phyloP scores from a whole-genome alignment of 1,140 invertebrate genomes.

The Luehdorfia chinensis region DNA sequence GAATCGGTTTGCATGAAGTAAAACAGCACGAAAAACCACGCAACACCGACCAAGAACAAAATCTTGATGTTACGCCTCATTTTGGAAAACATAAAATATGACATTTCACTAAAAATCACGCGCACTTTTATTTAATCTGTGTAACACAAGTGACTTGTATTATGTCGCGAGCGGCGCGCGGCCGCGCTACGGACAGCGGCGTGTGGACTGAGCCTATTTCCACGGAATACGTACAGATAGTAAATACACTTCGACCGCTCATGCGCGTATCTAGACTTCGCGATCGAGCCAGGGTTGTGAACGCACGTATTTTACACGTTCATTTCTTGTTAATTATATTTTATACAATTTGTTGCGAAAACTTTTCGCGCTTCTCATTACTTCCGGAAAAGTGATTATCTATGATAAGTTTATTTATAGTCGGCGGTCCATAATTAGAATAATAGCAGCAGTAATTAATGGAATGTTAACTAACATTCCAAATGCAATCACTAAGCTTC shows the following conservation, averaged over 20 bases:
- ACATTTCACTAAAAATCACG: slow-evolving; percentile 27
- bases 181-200: slow-evolving; percentile 58
- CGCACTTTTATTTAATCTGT: slow-evolving; percentile 21
- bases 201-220: slow-evolving; percentile 45
- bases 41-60: slow-evolving; percentile 50
- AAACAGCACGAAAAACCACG: slow-evolving; percentile 64
- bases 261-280: slow-evolving; percentile 56
- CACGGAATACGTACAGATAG: slow-evolving; percentile 30
- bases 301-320: no score
- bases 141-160: slow-evolving; percentile 29
- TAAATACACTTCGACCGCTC: slow-evolving; percentile 31
- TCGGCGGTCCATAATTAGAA: no score
- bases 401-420: no score
- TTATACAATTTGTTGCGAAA: no score
- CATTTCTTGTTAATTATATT: no score
- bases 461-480: no score
- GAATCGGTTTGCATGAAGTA: slow-evolving; percentile 67
- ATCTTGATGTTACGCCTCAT: slow-evolving; percentile 69
- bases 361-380: no score
- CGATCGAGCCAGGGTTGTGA: slow-evolving; percentile 12
- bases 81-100: slow-evolving; percentile 24
- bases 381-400: no score
- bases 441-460: no score
- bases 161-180: slow-evolving; percentile 47
- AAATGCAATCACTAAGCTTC: no score